Percentiles rank a stretch among this genome's conserved stretches.
Conservation (phyloP, 2,113 vertebrate species). For the Ceuthmochares aereus region DNA sequence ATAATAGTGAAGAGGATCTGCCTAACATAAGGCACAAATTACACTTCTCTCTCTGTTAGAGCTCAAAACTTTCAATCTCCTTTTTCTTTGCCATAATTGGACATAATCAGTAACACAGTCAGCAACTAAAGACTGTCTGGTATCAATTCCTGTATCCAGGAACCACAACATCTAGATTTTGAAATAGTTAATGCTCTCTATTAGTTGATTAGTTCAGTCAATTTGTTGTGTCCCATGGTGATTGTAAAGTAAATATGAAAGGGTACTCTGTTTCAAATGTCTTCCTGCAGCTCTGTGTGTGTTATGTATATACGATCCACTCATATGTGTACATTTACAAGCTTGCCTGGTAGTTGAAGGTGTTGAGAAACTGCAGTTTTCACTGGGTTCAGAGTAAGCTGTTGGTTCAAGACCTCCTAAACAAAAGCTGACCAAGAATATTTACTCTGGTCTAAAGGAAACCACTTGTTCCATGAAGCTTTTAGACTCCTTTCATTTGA, state of each 20-base stretch:
- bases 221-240: constrained; percentile 53
- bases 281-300: constrained; percentile 23
- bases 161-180: background rate
- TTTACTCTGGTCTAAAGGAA: background rate
- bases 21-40: constrained; percentile 38
- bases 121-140: constrained; percentile 31
- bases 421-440: background rate
- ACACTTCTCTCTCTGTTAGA: background rate
- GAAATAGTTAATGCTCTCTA: constrained; percentile 52
- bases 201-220: constrained; percentile 66
- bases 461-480: background rate
- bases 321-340: background rate
- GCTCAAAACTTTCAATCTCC: constrained; percentile 9
- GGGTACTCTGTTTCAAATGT: constrained; percentile 3
- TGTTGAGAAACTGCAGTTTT: constrained; percentile 12
- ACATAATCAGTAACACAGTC: constrained; percentile 58
- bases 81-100: constrained; percentile 63
- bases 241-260: constrained; percentile 54
- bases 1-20: background rate
- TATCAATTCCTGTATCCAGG: constrained; percentile 24
- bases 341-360: background rate
- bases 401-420: background rate
- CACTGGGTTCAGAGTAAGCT: background rate
- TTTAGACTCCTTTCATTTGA: no score
- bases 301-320: background rate